Evolutionary conservation across 2,888 invertebrate species (phyloP), one percentile per base, ranked within the genome.

Genomic region (Tenthredo mesomela): DNA sequence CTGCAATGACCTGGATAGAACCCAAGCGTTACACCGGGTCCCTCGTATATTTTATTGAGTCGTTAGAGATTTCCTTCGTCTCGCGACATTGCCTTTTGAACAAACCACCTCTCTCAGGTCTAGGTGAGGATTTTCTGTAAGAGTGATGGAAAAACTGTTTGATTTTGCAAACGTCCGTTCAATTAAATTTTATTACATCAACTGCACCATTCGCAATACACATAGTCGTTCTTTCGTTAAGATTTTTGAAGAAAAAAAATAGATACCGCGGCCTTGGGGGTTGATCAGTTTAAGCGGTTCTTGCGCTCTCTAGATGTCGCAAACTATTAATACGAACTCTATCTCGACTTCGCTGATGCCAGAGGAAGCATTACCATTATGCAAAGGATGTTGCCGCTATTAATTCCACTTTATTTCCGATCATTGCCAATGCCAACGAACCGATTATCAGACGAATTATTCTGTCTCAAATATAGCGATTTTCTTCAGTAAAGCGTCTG

Each of bases 1-100:
- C 82, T 50, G 82, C 82, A 67, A 29, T 92, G 92, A 92, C 92
- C 92, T 92, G 92, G 92, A 92, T 91, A 90, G 90, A 89, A 87
- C 91, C 92, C 92, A 92, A 92, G 85, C 84, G 37, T 70, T 47
- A 33, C 82, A 61, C 43, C n/a, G 21, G 65, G 78, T 50, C 25
- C 65, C 65, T 82, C 43, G 70, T 67, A 82, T 65, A 70, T 82
- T 82, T 82, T 82, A 82, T 82, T 50, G n/a, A 50, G 70, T 70
- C 67, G 67, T 43, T 70, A 47, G 18, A 67, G 70, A 82, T 67
- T 58, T 80, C 25, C 47, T 29, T 29, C 15, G 43, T 67, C 70
- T 61, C 80, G 80, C 21, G 61, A 50, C 40, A 65, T 80, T 40
- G 65, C 25, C 40, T 82, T 54, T 25, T 15, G 9, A 25, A 82